Percentiles rank a stretch among this genome's conserved stretches.
These are phyloP conservation scores for Erythrolamprus reginae DNA, from an alignment of 2,113 vertebrate genomes.

Conservation along the genomic window DNA sequence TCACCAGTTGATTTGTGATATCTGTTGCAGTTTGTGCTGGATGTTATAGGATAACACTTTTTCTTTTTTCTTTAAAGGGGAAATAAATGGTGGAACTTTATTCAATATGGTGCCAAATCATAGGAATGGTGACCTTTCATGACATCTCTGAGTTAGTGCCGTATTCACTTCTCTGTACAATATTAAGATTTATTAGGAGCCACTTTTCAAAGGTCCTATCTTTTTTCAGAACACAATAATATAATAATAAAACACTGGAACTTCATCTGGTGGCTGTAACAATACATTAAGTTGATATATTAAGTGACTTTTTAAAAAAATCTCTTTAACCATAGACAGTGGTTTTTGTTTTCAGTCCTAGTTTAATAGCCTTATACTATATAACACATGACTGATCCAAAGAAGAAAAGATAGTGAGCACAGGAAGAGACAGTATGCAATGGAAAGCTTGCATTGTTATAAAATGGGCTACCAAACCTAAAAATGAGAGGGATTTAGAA, in stretches of 20 bases:
- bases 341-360: background rate
- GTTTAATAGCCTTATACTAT: conserved; percentile 2
- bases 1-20: background rate
- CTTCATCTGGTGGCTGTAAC: conserved; percentile 28
- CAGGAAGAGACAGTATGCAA: background rate
- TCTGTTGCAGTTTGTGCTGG: background rate
- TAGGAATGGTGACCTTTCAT: conserved; percentile 11
- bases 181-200: conserved; percentile 32
- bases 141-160: conserved; percentile 18
- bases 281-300: conserved; percentile 23
- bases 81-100: background rate
- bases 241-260: conserved; percentile 34
- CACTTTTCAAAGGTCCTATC: conserved; percentile 31
- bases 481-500: background rate
- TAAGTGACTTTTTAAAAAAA: background rate
- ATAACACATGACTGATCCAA: background rate
- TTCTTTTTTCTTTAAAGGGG: background rate
- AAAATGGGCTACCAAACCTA: background rate
- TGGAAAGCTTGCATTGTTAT: background rate
- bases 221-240: conserved; percentile 31
- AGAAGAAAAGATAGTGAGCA: background rate
- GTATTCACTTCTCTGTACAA: conserved; percentile 12
- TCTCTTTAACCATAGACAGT: background rate
- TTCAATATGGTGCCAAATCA: conserved; percentile 18
- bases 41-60: background rate